phyloP scores from a whole-genome alignment of 2,888 invertebrate genomes.

The Phania funesta region DNA sequence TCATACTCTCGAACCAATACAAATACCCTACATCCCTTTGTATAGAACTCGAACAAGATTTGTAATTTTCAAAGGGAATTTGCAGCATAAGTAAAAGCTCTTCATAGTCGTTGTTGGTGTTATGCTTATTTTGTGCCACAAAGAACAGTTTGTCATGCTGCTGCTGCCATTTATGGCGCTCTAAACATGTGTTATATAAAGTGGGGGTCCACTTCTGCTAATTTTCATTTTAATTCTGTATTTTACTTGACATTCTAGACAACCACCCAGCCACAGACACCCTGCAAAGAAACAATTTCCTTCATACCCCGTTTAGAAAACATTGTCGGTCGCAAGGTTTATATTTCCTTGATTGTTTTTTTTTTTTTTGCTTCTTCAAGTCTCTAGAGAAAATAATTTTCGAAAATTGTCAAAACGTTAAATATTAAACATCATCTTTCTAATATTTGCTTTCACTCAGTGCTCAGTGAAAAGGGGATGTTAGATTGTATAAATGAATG shows the following conservation, averaged over 20 bases:
- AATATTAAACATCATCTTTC: conserved; percentile 56
- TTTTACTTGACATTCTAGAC: conserved; percentile 7
- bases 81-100: not conserved
- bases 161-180: conserved; percentile 12
- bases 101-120: not conserved
- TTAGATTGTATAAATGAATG: not conserved
- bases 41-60: not conserved
- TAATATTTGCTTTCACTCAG: conserved; percentile 1
- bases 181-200: conserved; percentile 31
- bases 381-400: conserved; percentile 50
- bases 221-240: conserved; percentile 10
- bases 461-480: not conserved
- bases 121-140: not conserved
- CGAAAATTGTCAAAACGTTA: conserved; percentile 59
- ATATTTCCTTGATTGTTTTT: not conserved
- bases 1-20: conserved; percentile 15
- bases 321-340: no score
- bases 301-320: conserved; percentile 34
- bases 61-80: not conserved
- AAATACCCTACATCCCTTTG: not conserved
- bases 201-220: not conserved
- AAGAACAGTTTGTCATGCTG: not conserved
- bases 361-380: conserved; percentile 3
- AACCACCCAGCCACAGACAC: conserved; percentile 12
- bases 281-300: conserved; percentile 8